Conservation (phyloP, 2,888 invertebrate species). For the Oligia strigilis region DNA sequence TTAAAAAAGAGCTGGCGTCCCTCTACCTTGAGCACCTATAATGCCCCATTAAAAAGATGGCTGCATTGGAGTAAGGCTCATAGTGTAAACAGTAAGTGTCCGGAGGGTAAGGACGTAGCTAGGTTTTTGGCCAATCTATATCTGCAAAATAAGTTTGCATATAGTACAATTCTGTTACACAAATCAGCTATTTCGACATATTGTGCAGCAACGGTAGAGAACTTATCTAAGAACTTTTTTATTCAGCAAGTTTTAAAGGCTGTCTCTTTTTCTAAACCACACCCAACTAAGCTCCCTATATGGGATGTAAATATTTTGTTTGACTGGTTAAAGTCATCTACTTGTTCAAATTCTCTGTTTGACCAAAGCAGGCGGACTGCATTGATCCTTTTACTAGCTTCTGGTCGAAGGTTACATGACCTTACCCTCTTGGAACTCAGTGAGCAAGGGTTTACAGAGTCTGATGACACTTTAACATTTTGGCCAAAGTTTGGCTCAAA, state of each 20-base stretch:
- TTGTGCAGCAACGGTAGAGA: neutral
- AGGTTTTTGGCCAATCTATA: neutral
- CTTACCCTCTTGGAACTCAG: constrained; percentile 33
- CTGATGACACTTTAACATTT: constrained; percentile 10
- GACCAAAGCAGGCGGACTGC: constrained; percentile 32
- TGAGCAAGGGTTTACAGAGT: neutral
- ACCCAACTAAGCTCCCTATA: constrained; percentile 1
- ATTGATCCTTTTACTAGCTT: constrained; percentile 40
- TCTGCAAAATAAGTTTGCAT: neutral
- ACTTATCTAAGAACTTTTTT: constrained; percentile 17
- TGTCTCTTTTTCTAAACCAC: constrained; percentile 14
- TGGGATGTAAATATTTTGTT: constrained; percentile 29
- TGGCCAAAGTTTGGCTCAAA: constrained; percentile 3
- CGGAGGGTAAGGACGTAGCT: neutral
- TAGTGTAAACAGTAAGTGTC: neutral
- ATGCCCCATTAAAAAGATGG: neutral
- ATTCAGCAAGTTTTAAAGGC: constrained; percentile 38
- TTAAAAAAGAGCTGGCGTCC: too few species aligned
- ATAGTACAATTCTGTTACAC: constrained; percentile 18
- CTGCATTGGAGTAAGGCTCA: neutral
- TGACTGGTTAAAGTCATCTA: constrained; percentile 31
- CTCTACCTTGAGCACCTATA: too few species aligned
- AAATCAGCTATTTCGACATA: constrained; percentile 25
- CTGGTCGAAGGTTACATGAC: constrained; percentile 20
- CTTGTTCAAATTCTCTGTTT: constrained; percentile 14